Evolutionary conservation across 2,888 invertebrate species (phyloP), one percentile per base, ranked within the genome.

Genomic region (Apoderus coryli): DNA sequence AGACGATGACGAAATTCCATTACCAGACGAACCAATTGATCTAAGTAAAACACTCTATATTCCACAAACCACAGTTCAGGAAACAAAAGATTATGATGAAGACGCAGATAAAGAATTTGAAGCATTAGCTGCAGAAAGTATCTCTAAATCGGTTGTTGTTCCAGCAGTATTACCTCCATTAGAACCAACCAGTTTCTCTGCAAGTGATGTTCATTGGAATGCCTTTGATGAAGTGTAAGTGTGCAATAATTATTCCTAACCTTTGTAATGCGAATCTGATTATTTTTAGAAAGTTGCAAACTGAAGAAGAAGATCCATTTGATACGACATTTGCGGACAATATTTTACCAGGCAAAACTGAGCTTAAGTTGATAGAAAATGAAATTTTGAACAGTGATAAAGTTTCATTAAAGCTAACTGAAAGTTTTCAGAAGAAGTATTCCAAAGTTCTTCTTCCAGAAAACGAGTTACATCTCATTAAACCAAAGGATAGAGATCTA

Each of bases 301-400:
- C n/a, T n/a, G n/a, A 29, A 46, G 72, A 70, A 45, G 61, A 60
- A 29, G 85, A 86, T 66, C 86, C 86, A 0, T 86, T 86, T 47
- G 85, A 86, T 48, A 86, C 86, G 12, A 72, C 79, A 28, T 82
- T 82, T 54, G 84, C 78, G 0, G 78, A 78, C 32, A 75, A 76
- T 45, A 68, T 84, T 26, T 60, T 80, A 29, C 80, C 72, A 22
- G 69, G 69, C 12, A 65, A 75, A 41, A 58, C 65, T 31, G 72
- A 72, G 47, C 46, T 70, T 6, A 68, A 65, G 40, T 52, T 66
- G 32, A 66, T 69, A 31, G 69, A 70, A 49, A 63, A 61, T 39
- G 69, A 70, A 45, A 59, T 69, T 53, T 47, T 69, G n/a, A 19
- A n/a, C n/a, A 7, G 7, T 19, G n/a, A 7, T 19, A 6, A 6